Base-by-base conservation (phyloP, 92 coral and sea anemone genomes). In the Palythoa heliodiscus region DNA sequence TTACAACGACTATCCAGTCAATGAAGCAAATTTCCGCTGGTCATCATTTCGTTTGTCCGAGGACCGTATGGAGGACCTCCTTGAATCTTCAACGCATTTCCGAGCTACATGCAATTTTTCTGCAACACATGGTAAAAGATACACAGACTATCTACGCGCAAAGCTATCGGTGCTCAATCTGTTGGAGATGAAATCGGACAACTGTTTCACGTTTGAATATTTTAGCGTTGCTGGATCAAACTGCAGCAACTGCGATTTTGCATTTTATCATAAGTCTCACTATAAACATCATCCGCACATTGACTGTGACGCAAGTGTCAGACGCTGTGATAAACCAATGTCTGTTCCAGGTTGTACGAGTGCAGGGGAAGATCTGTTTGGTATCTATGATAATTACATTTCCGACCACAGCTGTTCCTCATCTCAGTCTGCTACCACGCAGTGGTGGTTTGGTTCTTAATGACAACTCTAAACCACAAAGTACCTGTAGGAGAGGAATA, bases 101-200 rank as follows among this genome's bases (percentile, higher is more conserved):
- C 80, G 89, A 47, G 89, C 89, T 17, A 80, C 86, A 47, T 87
- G 89, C 48, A 75, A 87, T 22, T 73, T 63, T 52, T 76, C 82
- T 17, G 48, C 82, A 4, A 22, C 86, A 40, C 15, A 0, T 23
- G 82, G 86, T 64, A 69, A 63, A 17, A 66, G 48, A 74, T 87
- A 73, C 83, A 57, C 50, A 9, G 83, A 87, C 54, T 87, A 87
- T 77, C 19, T 82, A 20, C 83, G 90, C 57, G 71, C 70, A 13
- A 54, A 75, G 10, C 38, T 73, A 54, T 55, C 72, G 16, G 60
- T 47, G 40, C 15, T 81, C 22, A 73, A 87, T 67, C 40, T 11
- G 5, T 22, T 76, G 14, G 25, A 13, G 15, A 47, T 76, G 38
- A 16, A 0, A 0, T 14, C 52, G 3, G 11, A 15, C 0, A 71